These are phyloP conservation scores for Porites cylindrica DNA, from an alignment of 92 coral and sea anemone genomes.

Conservation along the genomic window DNA sequence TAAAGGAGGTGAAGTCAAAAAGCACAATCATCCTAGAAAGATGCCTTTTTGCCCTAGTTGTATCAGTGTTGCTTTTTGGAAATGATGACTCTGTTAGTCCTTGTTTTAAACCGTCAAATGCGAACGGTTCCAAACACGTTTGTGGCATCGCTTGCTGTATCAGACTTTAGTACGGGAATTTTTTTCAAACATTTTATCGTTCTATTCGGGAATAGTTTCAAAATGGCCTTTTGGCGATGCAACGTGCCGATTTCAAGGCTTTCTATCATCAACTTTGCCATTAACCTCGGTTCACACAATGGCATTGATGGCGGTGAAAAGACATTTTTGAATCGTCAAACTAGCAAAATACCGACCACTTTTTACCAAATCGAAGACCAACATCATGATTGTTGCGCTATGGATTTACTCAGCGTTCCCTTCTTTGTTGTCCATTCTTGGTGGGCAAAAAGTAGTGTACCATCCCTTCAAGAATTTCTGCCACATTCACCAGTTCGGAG, in stretches of 20 bases:
- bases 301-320: background rate
- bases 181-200: no score
- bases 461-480: background rate
- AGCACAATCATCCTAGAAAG: background rate
- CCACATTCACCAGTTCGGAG: background rate
- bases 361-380: constrained; percentile 1
- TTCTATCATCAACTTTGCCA: no score
- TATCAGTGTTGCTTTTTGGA: background rate
- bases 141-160: constrained; percentile 62
- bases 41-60: background rate
- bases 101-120: constrained; percentile 27
- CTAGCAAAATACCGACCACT: constrained; percentile 64
- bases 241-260: background rate
- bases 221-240: constrained; percentile 52
- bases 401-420: background rate
- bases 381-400: background rate
- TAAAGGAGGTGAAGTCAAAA: background rate
- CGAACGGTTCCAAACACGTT: constrained; percentile 57
- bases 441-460: background rate
- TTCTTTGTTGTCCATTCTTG: background rate
- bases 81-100: constrained; percentile 45
- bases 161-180: constrained; percentile 18
- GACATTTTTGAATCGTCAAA: constrained; percentile 14
- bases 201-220: background rate
- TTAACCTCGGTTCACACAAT: background rate